Conservation (phyloP, 2,113 vertebrate genomes). For the Saccopteryx bilineata region DNA sequence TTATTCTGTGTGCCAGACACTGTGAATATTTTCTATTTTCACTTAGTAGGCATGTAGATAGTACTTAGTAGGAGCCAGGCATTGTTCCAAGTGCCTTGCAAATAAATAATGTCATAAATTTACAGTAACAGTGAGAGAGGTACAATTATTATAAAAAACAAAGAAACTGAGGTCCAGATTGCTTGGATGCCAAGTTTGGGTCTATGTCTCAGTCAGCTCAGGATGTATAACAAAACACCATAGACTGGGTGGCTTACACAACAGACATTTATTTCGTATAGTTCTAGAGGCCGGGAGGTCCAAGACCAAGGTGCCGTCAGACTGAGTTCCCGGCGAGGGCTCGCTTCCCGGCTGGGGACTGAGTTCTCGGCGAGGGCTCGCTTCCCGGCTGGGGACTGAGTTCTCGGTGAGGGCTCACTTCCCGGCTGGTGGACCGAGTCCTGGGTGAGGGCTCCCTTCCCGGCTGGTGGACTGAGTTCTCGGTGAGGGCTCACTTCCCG, state of each 20-base stretch:
- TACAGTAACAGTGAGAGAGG: neutral
- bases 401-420: neutral
- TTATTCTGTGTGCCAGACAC: neutral
- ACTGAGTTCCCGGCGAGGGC: neutral
- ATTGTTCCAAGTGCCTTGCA: neutral
- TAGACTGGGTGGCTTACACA: neutral
- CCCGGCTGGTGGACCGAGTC: neutral
- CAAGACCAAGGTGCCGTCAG: neutral
- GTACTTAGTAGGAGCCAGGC: neutral
- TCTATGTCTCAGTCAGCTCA: neutral
- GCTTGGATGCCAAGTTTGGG: slow-evolving; percentile 21
- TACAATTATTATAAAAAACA: neutral
- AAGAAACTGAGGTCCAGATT: neutral
- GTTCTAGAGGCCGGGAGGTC: neutral
- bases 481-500: neutral
- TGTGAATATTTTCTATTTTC: slow-evolving; percentile 35
- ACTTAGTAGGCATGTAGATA: neutral
- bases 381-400: neutral
- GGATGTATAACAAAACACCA: neutral
- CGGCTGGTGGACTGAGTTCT: neutral
- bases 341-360: neutral
- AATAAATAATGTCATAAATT: slow-evolving; percentile 28
- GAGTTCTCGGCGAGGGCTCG: too few species aligned
- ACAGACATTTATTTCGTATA: neutral
- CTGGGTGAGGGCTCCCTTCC: neutral